phyloP scores from a whole-genome alignment of 2,888 invertebrate genomes.

The Erebia aethiops region DNA sequence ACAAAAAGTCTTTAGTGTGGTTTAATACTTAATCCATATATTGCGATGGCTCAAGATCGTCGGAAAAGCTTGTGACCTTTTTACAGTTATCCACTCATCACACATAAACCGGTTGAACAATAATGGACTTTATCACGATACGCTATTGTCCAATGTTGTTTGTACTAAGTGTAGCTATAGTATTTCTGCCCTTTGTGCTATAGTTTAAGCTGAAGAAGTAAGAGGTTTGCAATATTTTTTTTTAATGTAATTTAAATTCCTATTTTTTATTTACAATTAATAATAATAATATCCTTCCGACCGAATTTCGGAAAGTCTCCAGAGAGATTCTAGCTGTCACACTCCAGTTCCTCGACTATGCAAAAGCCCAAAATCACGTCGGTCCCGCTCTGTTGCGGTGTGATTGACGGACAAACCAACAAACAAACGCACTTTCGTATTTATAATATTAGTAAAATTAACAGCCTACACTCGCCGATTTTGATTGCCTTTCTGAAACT shows the following conservation, averaged over 20 bases:
- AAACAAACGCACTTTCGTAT: too few relatives aligned
- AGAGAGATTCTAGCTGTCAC: too few relatives aligned
- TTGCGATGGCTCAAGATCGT: constrained; percentile 17
- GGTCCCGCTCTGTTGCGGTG: too few relatives aligned
- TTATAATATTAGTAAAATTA: too few relatives aligned
- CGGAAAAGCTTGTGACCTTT: constrained; percentile 18
- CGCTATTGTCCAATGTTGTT: not conserved
- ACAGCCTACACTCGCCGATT: too few relatives aligned
- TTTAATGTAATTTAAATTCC: not conserved
- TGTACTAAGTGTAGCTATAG: not conserved
- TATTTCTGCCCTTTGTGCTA: not conserved
- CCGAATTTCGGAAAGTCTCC: too few relatives aligned
- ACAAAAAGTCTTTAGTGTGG: constrained; percentile 7
- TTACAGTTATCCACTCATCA: constrained; percentile 16
- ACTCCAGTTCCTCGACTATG: too few relatives aligned
- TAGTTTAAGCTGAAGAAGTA: not conserved
- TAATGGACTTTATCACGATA: not conserved
- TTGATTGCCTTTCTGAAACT: too few relatives aligned
- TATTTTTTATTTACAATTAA: too few relatives aligned
- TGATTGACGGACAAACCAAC: too few relatives aligned
- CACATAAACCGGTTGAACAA: not conserved
- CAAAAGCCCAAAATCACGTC: too few relatives aligned
- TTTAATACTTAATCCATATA: constrained; percentile 2
- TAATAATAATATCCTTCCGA: too few relatives aligned
- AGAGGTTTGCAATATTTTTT: constrained; percentile 6